Conservation (phyloP, 2,113 vertebrate genomes). For the Chitala chitala region DNA sequence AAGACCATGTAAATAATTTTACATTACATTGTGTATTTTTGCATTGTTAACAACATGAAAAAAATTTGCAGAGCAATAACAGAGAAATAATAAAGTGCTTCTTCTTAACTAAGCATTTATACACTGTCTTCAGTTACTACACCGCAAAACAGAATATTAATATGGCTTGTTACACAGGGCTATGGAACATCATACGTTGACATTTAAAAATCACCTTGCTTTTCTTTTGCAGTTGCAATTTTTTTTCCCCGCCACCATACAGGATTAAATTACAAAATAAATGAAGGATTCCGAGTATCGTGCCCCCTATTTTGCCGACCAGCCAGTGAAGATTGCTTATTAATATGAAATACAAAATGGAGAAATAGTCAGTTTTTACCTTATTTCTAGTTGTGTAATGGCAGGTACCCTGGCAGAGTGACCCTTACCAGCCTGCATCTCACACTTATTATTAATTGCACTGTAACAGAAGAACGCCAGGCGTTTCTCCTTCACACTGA, state of each 20-base stretch:
- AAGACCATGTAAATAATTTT: slow-evolving; percentile 61
- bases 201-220: slow-evolving; percentile 85
- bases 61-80: slow-evolving; percentile 35
- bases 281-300: slow-evolving; percentile 84
- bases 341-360: slow-evolving; percentile 77
- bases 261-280: slow-evolving; percentile 93
- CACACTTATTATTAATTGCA: slow-evolving; percentile 90
- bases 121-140: slow-evolving; percentile 57
- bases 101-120: slow-evolving; percentile 43
- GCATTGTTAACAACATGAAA: slow-evolving; percentile 33
- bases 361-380: slow-evolving; percentile 63
- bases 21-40: too few species aligned
- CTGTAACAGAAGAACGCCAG: slow-evolving; percentile 92
- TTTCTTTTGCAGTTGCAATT: slow-evolving; percentile 65
- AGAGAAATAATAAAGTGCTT: slow-evolving; percentile 31
- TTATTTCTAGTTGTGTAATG: slow-evolving; percentile 55
- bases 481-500: slow-evolving; percentile 96
- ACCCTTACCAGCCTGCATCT: slow-evolving; percentile 66
- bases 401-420: slow-evolving; percentile 47
- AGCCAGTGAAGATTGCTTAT: slow-evolving; percentile 81
- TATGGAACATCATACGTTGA: slow-evolving; percentile 67
- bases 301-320: slow-evolving; percentile 74
- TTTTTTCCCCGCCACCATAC: slow-evolving; percentile 69
- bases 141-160: slow-evolving; percentile 32
- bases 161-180: slow-evolving; percentile 63